Conservation (phyloP, 2,888 invertebrate genomes). For the Scotopteryx bipunctaria region DNA sequence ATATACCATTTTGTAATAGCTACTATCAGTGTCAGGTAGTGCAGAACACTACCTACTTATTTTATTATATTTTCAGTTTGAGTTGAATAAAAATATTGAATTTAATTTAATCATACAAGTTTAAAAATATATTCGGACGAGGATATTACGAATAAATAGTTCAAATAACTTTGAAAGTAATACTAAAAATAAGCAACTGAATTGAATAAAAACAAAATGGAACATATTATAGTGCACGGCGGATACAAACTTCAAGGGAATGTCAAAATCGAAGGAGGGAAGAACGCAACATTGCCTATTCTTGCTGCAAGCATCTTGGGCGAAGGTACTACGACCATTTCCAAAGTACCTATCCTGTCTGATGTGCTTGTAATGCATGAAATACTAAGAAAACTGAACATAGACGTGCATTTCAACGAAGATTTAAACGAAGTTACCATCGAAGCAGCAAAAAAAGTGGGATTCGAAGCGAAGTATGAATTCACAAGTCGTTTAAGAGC, state of each 20-base stretch:
- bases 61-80: no score
- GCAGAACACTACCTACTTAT: no score
- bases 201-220: constrained; percentile 13
- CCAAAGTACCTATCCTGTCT: constrained; percentile 26
- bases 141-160: no score
- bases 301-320: constrained; percentile 27
- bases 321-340: constrained; percentile 14
- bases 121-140: no score
- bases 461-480: constrained; percentile 10
- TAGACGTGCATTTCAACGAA: constrained; percentile 18
- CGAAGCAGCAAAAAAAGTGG: constrained; percentile 1
- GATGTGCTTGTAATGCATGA: constrained; percentile 26
- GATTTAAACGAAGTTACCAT: constrained; percentile 19
- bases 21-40: no score
- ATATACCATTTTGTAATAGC: no score
- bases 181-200: background rate
- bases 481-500: constrained; percentile 21
- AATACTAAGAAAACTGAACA: constrained; percentile 19
- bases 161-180: background rate
- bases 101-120: no score
- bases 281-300: constrained; percentile 21
- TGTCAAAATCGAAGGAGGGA: constrained; percentile 23
- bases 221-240: constrained; percentile 24
- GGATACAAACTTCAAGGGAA: constrained; percentile 19
- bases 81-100: no score